These are phyloP conservation scores for Watsonalla binaria DNA, from an alignment of 2,888 invertebrate species.

Conservation along the genomic window DNA sequence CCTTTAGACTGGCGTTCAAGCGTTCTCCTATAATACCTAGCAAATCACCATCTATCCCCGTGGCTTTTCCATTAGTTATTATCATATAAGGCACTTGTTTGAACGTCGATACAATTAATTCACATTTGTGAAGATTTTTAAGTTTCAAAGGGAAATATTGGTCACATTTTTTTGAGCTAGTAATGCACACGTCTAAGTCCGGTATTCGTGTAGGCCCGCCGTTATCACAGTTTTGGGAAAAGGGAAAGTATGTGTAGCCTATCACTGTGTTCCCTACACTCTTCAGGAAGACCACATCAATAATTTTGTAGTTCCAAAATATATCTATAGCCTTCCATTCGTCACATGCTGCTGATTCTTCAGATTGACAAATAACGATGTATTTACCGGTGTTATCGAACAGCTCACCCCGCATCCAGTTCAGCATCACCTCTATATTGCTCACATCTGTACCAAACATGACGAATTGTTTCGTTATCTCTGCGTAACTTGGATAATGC, in stretches of 20 bases:
- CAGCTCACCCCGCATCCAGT: constrained; percentile 33
- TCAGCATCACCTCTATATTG: constrained; percentile 34
- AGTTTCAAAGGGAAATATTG: constrained; percentile 45
- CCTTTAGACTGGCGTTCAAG: constrained; percentile 45
- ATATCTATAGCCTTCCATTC: constrained; percentile 36
- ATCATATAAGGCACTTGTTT: constrained; percentile 52
- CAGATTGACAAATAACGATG: constrained; percentile 51
- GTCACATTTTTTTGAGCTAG: constrained; percentile 12
- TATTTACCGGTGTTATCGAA: constrained; percentile 55
- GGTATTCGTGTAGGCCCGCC: constrained; percentile 35
- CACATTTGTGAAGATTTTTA: constrained; percentile 45
- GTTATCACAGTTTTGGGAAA: constrained; percentile 36
- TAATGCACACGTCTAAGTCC: constrained; percentile 19
- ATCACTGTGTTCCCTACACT: constrained; percentile 14
- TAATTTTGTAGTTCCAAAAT: constrained; percentile 51
- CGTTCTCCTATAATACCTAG: constrained; percentile 39
- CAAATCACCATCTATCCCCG: constrained; percentile 56
- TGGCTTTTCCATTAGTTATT: constrained; percentile 35
- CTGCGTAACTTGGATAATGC: constrained; percentile 24
- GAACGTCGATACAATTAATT: constrained; percentile 52
- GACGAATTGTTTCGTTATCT: constrained; percentile 40
- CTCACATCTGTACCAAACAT: constrained; percentile 38
- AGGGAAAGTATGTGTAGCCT: constrained; percentile 47
- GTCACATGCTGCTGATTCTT: constrained; percentile 34
- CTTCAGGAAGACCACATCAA: constrained; percentile 51